Evolutionary conservation across 2,888 invertebrate species (phyloP), one percentile per base, ranked within the genome.

Genomic region (Mythimna lalbum): DNA sequence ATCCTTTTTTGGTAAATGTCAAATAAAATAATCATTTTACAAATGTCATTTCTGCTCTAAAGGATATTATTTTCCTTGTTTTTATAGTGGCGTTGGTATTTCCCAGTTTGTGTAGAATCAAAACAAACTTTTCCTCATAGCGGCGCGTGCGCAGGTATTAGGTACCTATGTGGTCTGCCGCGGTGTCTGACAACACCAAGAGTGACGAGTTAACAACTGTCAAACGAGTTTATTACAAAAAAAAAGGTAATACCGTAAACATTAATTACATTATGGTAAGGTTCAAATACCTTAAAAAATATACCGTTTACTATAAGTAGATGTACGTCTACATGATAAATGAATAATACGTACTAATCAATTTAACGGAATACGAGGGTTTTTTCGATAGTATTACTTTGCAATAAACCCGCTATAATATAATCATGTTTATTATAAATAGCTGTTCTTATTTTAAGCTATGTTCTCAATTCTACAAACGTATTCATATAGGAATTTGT

Each of bases 81-180:
- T 61, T 53, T n/a, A 49, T 77, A 57, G 53, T 47, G 50, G 19
- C 10, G n/a, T 14, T 55, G 82, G 80, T 80, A 82, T 73, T 82
- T 23, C 80, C 80, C 73, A 50, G 74, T 43, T 43, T 63, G 50
- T 69, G 64, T 63, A 52, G 31, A 49, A 53, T 21, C 49, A 36
- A 73, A 70, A 63, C 68, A 63, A 65, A 63, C n/a, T 78, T 79
- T 72, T 82, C 79, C 79, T 79, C 23, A 63, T 53, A 39, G 5
- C 23, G 27, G 23, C 67, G 56, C 55, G 59, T 55, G 79, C 67
- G 78, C 63, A 59, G 21, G 69, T 43, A 43, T 43, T 76, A 27
- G 27, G 17, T 63, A n/a, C n/a, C n/a, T n/a, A 62, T 56, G 6
- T 62, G 62, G 7, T 49, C 49, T 14, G 33, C 59, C 61, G 36